A percentile compares a stretch with the other conserved stretches of the same genome.
Conservation (phyloP, 2,797 vertebrate species). For the Ctenochaetus hawaiiensis region DNA sequence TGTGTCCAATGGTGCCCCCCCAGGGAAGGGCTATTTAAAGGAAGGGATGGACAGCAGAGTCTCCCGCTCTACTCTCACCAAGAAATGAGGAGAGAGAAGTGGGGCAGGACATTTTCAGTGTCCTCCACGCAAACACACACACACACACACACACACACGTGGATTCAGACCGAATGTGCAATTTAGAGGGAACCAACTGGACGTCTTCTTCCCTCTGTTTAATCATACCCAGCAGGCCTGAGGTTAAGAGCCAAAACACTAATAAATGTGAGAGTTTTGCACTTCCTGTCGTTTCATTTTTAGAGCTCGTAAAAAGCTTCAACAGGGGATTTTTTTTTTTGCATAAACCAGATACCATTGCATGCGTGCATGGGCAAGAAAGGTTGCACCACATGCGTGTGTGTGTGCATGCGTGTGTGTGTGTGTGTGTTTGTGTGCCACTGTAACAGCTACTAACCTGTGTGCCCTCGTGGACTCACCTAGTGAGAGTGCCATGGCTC, state of each 20-base stretch:
- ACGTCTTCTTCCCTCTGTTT: slow-evolving; percentile 37
- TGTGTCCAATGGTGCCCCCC: slow-evolving; percentile 70
- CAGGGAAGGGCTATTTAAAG: slow-evolving; percentile 85
- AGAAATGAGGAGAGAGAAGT: slow-evolving; percentile 77
- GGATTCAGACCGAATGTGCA: slow-evolving; percentile 10
- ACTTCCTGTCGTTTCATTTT: slow-evolving; percentile 17
- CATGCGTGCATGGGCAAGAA: neutral
- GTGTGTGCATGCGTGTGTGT: neutral
- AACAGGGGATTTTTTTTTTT: neutral
- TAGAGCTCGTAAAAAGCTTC: slow-evolving; percentile 8
- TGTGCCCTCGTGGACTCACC: slow-evolving; percentile 65
- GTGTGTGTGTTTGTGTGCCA: slow-evolving; percentile 20
- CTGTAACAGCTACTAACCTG: slow-evolving; percentile 65
- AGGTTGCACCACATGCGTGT: neutral
- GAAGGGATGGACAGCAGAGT: slow-evolving; percentile 66
- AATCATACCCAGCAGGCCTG: slow-evolving; percentile 44
- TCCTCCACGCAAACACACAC: slow-evolving; percentile 66
- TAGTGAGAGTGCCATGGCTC: slow-evolving; percentile 71
- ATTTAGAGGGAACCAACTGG: slow-evolving; percentile 14
- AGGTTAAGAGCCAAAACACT: slow-evolving; percentile 40
- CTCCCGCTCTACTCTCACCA: slow-evolving; percentile 60
- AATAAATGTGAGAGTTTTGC: slow-evolving; percentile 33
- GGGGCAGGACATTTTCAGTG: slow-evolving; percentile 75
- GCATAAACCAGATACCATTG: neutral
- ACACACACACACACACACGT: slow-evolving; percentile 44